Base-by-base conservation (phyloP, 2,113 vertebrate genomes). In the Rhodinocichla rosea region DNA sequence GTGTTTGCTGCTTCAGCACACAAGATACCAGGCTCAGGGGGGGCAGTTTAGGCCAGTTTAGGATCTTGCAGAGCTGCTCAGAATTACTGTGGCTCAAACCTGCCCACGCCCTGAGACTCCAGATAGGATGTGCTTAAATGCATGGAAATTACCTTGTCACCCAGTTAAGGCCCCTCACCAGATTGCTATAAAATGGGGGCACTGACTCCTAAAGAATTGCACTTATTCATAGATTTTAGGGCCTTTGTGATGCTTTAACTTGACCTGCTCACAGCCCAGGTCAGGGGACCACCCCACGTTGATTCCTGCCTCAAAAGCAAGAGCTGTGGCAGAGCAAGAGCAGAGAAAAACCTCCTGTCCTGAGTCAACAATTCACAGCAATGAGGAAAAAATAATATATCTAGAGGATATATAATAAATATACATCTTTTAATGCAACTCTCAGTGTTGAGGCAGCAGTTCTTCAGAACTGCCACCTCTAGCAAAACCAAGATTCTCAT, bases 171-270 rank as follows among this genome's bases (percentile, higher is more conserved):
- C 79, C 90, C 75, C 90, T 94, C 71, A 74, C 49, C 88, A 90
- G 83, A 93, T 74, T 88, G 83, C 92, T 93, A 30, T 96, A 95
- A 97, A 95, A 88, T 27, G 6, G 30, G 63, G 79, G 95, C 94
- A 94, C 83, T 92, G 90, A 96, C 67, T 97, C 88, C 35, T 62
- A 73, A 96, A 88, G 96, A 96, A 93, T 14, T 73, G 50, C 88
- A 86, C 83, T 97, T 92, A 93, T 93, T 96, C 90, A 93, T 45
- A 93, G 92, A 88, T 93, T 96, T 96, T 83, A 93, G 79, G 83
- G 85, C 67, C 30, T 96, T 97, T 95, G 96, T 93, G 82, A 85
- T 80, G 49, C 75, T 93, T 94, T 80, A 83, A 84, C 83, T 86
- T 93, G 96, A 95, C 88, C 95, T 87, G 77, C 57, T 67, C 47